Conservation (phyloP, 2,113 vertebrate species). For the Lagenorhynchus albirostris region DNA sequence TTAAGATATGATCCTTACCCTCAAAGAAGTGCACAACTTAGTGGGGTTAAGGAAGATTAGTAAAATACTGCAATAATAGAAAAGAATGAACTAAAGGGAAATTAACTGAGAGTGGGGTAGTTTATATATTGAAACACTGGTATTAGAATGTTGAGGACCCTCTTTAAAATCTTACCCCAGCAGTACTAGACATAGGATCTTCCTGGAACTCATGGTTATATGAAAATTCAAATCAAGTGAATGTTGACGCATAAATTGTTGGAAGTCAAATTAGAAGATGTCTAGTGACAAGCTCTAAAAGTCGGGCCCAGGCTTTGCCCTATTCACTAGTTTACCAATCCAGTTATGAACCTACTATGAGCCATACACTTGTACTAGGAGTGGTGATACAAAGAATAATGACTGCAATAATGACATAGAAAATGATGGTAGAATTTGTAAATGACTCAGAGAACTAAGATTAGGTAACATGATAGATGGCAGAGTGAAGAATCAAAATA, state of each 20-base stretch:
- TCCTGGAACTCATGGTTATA: background rate
- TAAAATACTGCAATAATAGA: background rate
- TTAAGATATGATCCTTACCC: background rate
- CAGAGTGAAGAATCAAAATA: background rate
- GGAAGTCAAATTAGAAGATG: background rate
- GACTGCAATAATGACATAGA: background rate
- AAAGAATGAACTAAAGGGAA: background rate
- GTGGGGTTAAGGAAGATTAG: background rate
- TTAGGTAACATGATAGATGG: background rate
- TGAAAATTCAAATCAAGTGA: background rate
- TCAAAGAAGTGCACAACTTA: background rate
- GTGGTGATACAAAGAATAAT: background rate
- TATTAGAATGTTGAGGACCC: background rate
- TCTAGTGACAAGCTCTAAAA: background rate
- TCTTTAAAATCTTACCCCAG: slow-evolving; percentile 26
- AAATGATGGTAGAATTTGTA: background rate
- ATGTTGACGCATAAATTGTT: background rate
- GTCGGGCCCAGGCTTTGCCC: background rate
- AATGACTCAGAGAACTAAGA: background rate
- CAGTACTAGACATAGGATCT: background rate
- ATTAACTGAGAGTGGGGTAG: background rate
- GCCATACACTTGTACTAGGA: background rate
- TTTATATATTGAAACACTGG: background rate
- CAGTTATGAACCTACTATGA: background rate
- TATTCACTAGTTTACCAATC: background rate